These are phyloP conservation scores for Athene noctua DNA, from an alignment of 2,113 vertebrate species.

Conservation along the genomic window DNA sequence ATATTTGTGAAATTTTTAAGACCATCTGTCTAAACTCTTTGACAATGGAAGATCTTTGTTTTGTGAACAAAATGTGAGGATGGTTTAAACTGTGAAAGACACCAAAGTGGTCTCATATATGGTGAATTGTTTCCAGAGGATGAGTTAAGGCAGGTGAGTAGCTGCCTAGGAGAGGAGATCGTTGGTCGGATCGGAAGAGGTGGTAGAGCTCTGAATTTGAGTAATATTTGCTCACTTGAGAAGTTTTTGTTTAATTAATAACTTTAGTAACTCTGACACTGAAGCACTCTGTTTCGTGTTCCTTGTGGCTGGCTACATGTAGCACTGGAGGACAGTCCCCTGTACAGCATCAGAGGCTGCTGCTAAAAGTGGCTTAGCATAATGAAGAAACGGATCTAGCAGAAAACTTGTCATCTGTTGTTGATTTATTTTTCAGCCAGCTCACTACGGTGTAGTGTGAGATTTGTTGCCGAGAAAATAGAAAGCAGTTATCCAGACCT, in stretches of 20 bases:
- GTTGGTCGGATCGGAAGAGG: neutral
- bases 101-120: neutral
- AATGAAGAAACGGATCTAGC: neutral
- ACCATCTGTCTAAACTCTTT: neutral
- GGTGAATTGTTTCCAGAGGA: neutral
- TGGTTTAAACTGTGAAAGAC: neutral
- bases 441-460: neutral
- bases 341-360: neutral
- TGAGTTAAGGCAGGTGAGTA: neutral
- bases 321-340: neutral
- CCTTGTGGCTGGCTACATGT: neutral
- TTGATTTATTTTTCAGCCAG: neutral
- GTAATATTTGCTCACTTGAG: neutral
- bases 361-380: neutral
- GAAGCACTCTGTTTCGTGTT: neutral
- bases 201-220: neutral
- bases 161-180: neutral
- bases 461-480: neutral
- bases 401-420: neutral
- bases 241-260: neutral
- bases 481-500: neutral
- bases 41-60: neutral
- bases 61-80: neutral
- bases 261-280: neutral
- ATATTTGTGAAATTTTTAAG: neutral